Base-by-base conservation (phyloP, 2,888 invertebrate species). In the Harpalus rufipes region DNA sequence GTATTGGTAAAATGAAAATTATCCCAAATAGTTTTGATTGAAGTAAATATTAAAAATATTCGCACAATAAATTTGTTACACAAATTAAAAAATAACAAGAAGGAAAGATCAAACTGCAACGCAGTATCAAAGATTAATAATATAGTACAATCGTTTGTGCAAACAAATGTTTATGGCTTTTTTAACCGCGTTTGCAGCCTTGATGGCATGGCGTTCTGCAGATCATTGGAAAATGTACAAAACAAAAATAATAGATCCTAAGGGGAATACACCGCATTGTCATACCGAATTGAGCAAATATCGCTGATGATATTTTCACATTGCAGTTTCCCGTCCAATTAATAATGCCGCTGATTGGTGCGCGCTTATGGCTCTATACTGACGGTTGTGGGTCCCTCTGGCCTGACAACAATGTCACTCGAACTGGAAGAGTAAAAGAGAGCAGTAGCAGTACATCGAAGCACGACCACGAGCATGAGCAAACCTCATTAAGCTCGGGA, bases 171-270 rank as follows among this genome's bases (percentile, higher is more conserved):
- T 78, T 78, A 78, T 78, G 21, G 58, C 58, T 78, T 78, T 78
- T 78, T 58, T 58, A 56, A 58, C 56, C 32, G 8, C 78, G 56
- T 58, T 56, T 78, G 78, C 32, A 21, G 58, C 56, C 14, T 58
- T 78, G 25, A 78, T 58, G 78, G 78, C 56, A n/a, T 78, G 25
- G 16, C 14, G 58, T 58, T 56, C 58, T 32, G 56, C 56, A 78
- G 21, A 58, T 56, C 58, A 78, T 78, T 78, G 56, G 56, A 78
- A 78, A 74, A 61, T 18, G 61, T 25, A 61, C 80, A 80, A 61
- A 80, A 80, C 80, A 63, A 80, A 61, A 80, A 80, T 80, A 80
- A 80, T 80, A 80, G 80, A 80, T 80, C 61, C 80, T 80, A 39
- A 58, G 80, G 80, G 80, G 61, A 61, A 80, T 41, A 80, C 61